These are phyloP conservation scores for Ophioderma brevispina DNA, from an alignment of 35 echinoderm and acorn worm genomes.

Conservation along the genomic window DNA sequence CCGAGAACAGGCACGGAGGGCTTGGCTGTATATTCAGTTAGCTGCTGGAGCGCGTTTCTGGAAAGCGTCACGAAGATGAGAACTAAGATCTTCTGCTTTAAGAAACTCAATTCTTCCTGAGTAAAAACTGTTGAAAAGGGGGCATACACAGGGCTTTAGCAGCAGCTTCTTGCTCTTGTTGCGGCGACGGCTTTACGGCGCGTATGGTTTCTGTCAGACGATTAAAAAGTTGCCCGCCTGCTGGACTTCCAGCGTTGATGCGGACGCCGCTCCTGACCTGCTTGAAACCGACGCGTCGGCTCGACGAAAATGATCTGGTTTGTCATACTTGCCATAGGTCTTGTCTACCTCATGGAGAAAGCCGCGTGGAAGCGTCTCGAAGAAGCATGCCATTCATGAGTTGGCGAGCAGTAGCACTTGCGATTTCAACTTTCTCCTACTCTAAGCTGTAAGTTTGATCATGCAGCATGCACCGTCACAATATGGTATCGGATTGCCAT, in stretches of 20 bases:
- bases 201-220: neutral
- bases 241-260: neutral
- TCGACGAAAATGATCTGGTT: neutral
- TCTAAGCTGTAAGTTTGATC: neutral
- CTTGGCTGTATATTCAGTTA: neutral
- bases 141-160: neutral
- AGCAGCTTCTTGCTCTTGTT: neutral
- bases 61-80: too few relatives aligned
- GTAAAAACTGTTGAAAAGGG: neutral
- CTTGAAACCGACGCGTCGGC: too few relatives aligned
- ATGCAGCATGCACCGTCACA: neutral
- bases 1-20: neutral
- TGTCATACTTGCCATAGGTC: neutral
- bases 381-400: neutral
- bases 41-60: neutral
- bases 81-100: too few relatives aligned
- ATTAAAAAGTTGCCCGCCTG: neutral
- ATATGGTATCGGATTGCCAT: neutral
- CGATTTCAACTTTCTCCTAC: neutral
- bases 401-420: neutral
- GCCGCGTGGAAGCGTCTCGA: neutral
- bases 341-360: neutral
- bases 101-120: too few relatives aligned
- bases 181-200: neutral
- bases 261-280: too few relatives aligned